Conservation (phyloP, 2,113 vertebrate species). For the Monarcha castaneiventris region DNA sequence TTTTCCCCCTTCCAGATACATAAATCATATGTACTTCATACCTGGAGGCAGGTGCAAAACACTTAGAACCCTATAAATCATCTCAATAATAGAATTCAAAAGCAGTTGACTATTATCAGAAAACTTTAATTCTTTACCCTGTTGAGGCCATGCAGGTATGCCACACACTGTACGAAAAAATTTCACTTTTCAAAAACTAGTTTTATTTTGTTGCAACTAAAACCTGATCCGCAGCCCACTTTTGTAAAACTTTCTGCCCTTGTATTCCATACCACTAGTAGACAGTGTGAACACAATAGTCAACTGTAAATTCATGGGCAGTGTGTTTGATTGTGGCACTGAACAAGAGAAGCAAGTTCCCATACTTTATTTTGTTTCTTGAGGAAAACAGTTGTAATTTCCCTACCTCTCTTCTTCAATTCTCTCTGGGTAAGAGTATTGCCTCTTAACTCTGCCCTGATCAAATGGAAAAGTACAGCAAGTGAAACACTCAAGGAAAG, state of each 20-base stretch:
- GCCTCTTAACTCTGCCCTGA: not conserved
- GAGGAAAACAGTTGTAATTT: not conserved
- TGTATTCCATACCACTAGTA: not conserved
- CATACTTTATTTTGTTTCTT: not conserved
- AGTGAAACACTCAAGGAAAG: not conserved
- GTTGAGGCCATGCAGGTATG: not conserved
- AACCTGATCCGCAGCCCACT: not conserved
- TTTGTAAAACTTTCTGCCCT: not conserved
- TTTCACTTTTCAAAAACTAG: not conserved
- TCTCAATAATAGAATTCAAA: not conserved
- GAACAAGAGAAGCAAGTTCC: not conserved
- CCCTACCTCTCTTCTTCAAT: not conserved
- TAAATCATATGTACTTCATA: constrained; percentile 10
- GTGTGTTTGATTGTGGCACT: not conserved
- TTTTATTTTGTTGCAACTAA: not conserved
- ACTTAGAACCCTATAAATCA: not conserved
- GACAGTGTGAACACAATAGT: not conserved
- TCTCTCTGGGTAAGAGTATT: not conserved
- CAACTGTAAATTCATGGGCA: not conserved
- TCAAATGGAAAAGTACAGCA: not conserved
- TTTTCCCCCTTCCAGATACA: not conserved
- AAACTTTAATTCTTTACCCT: not conserved
- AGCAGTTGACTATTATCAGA: not conserved
- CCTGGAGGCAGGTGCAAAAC: not conserved
- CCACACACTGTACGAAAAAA: not conserved